These are phyloP conservation scores for Pseudonaja textilis DNA, from an alignment of 2,113 vertebrate species.

Conservation along the genomic window DNA sequence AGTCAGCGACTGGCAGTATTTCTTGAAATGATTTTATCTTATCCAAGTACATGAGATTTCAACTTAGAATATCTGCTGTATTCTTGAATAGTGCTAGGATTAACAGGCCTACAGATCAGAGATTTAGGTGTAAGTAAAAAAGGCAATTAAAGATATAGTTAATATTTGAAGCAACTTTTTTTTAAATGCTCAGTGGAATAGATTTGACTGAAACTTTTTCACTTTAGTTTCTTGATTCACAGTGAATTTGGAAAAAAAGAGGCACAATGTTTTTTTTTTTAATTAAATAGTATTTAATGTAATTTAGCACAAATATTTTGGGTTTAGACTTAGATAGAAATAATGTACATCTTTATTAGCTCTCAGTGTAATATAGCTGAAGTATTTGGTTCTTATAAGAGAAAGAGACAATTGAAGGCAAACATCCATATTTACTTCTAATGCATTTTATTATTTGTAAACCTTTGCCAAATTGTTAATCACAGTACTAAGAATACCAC, in stretches of 20 bases:
- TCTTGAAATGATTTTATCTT: neutral
- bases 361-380: conserved; percentile 49
- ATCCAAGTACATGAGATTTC: neutral
- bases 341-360: conserved; percentile 59
- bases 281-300: conserved; percentile 66
- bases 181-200: neutral
- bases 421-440: conserved; percentile 8
- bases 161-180: neutral
- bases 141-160: neutral
- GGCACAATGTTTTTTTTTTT: conserved; percentile 26
- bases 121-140: neutral
- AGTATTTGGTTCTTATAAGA: conserved; percentile 66
- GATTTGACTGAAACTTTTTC: neutral
- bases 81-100: neutral
- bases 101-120: neutral
- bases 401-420: conserved; percentile 26
- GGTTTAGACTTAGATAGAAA: conserved; percentile 57
- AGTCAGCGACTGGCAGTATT: neutral
- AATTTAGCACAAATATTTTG: conserved; percentile 46
- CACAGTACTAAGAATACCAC: conserved; percentile 26
- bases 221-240: neutral
- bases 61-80: neutral
- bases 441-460: neutral
- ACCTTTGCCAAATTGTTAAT: conserved; percentile 33
- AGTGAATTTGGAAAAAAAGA: conserved; percentile 18